These are phyloP conservation scores for Pristionchus entomophagus DNA, from an alignment of 2,888 invertebrate species.

Conservation along the genomic window DNA sequence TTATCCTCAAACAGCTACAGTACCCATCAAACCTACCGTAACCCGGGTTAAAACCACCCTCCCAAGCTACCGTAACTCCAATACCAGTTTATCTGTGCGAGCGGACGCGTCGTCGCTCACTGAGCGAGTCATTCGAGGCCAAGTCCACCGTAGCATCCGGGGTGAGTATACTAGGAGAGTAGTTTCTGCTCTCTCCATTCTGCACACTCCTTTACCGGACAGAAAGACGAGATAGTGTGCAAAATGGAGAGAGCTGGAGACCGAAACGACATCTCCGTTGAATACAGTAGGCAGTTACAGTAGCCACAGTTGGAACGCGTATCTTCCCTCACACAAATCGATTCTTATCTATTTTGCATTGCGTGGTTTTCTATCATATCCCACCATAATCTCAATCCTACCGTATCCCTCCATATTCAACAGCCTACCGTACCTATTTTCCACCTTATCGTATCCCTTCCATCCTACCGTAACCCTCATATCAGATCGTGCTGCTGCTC, in stretches of 20 bases:
- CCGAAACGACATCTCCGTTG: too few species aligned
- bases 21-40: too few species aligned
- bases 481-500: slow-evolving; percentile 46
- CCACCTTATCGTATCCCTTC: background rate
- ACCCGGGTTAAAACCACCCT: too few species aligned
- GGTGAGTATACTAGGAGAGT: slow-evolving; percentile 16
- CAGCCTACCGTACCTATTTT: background rate
- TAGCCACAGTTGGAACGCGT: too few species aligned
- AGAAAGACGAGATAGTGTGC: too few species aligned
- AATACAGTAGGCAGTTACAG: too few species aligned
- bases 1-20: too few species aligned
- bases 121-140: slow-evolving; percentile 34
- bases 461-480: background rate
- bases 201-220: too few species aligned
- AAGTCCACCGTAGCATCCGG: slow-evolving; percentile 41
- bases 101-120: slow-evolving; percentile 35
- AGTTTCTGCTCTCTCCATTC: too few species aligned
- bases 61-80: background rate
- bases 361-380: background rate
- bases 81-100: slow-evolving; percentile 44
- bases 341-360: background rate
- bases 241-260: too few species aligned
- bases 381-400: too few species aligned
- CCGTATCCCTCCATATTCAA: too few species aligned
- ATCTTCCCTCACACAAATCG: background rate